phyloP scores from a whole-genome alignment of 1,140 invertebrate genomes.

The Drosophila pectinifera region DNA sequence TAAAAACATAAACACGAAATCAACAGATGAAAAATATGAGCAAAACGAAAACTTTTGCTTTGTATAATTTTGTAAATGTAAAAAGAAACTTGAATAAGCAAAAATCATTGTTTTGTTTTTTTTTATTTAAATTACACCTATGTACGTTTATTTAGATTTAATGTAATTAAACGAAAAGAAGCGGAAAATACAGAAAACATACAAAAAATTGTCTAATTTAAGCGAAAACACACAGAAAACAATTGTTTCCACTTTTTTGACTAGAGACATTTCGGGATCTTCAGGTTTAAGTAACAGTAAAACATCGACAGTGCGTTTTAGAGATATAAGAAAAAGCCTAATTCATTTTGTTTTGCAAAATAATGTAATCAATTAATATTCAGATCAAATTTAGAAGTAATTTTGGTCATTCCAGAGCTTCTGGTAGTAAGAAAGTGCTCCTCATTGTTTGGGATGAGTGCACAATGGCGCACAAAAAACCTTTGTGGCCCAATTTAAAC shows the following conservation, averaged over 20 bases:
- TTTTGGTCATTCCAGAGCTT: no score
- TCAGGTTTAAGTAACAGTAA: conserved; percentile 2
- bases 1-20: conserved; percentile 54
- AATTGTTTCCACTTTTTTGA: conserved; percentile 38
- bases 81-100: conserved; percentile 59
- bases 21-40: conserved; percentile 39
- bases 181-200: conserved; percentile 66
- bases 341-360: no score
- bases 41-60: conserved; percentile 31
- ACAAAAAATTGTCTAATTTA: conserved; percentile 49
- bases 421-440: no score
- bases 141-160: conserved; percentile 72
- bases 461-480: neutral
- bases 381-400: neutral
- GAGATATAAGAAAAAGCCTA: neutral
- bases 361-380: neutral
- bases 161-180: conserved; percentile 72
- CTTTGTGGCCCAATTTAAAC: neutral
- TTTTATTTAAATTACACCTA: conserved; percentile 67
- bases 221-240: conserved; percentile 43
- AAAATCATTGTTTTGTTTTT: conserved; percentile 69
- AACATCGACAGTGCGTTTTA: conserved; percentile 15
- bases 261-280: conserved; percentile 13
- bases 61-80: conserved; percentile 75
- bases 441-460: neutral